Percentiles rank a stretch among this genome's conserved stretches.
These are phyloP conservation scores for Spizaetus ornatus DNA, from an alignment of 2,113 vertebrate species.

Conservation along the genomic window DNA sequence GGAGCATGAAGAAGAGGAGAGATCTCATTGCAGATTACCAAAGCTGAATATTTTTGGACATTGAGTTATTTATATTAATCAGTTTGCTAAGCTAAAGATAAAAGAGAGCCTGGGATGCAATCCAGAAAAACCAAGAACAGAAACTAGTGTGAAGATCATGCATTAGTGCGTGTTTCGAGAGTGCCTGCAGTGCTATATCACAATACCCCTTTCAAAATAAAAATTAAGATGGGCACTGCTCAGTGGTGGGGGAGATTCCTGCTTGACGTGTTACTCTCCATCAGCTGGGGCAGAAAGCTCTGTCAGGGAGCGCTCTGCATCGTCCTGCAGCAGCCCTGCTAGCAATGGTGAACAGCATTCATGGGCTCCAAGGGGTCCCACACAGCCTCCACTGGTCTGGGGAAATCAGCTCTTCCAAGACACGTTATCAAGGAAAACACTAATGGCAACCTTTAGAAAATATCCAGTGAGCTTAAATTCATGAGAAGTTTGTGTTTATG, in stretches of 20 bases:
- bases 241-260: background rate
- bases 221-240: background rate
- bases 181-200: background rate
- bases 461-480: background rate
- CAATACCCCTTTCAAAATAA: background rate
- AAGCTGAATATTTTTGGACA: constrained; percentile 24
- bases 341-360: background rate
- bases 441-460: background rate
- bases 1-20: background rate
- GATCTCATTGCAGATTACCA: constrained; percentile 40
- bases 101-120: constrained; percentile 11
- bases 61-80: constrained; percentile 22
- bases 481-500: background rate
- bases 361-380: background rate
- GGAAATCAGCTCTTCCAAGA: background rate
- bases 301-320: background rate
- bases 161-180: background rate
- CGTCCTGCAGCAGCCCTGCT: background rate
- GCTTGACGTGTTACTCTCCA: background rate
- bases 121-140: constrained; percentile 11
- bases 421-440: background rate
- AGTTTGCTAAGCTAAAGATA: constrained; percentile 16
- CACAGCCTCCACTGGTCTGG: background rate
- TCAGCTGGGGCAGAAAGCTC: background rate
- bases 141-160: background rate